Conservation (phyloP, 2,888 invertebrate species). For the Blera fallax region DNA sequence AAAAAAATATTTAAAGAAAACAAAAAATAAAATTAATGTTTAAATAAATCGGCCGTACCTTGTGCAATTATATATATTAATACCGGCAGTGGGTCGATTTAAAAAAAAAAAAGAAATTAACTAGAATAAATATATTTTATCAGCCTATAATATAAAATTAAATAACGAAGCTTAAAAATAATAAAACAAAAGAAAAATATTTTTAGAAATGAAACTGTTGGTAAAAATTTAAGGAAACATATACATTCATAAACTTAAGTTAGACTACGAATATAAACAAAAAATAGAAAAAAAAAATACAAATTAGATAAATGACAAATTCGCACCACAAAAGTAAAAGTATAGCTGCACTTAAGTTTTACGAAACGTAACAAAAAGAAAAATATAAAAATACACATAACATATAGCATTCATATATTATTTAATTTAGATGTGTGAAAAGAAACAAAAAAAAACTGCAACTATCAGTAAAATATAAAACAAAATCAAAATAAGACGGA, state of each 20-base stretch:
- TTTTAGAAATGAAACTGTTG: conserved; percentile 58
- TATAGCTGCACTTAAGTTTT: conserved; percentile 48
- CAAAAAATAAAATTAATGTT: conserved; percentile 13
- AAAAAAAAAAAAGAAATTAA: not conserved
- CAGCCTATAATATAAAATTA: conserved; percentile 21
- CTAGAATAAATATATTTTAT: conserved; percentile 55
- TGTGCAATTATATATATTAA: conserved; percentile 58
- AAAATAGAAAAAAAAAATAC: not conserved
- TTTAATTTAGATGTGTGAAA: not conserved
- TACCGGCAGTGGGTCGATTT: conserved; percentile 47
- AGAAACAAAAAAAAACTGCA: not conserved
- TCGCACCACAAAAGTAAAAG: conserved; percentile 48
- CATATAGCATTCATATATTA: not conserved
- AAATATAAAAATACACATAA: not conserved
- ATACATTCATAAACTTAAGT: conserved; percentile 11
- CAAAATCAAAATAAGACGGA: not conserved
- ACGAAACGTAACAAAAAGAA: conserved; percentile 19
- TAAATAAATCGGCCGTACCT: conserved; percentile 44
- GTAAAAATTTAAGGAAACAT: conserved; percentile 21
- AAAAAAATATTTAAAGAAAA: conserved; percentile 22
- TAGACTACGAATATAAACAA: conserved; percentile 20
- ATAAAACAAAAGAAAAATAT: conserved; percentile 35
- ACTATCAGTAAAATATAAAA: not conserved
- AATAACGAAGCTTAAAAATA: conserved; percentile 40
- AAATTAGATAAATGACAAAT: conserved; percentile 31